Percentiles rank a stretch among this genome's conserved stretches.
These are phyloP conservation scores for Porites lobata DNA, from an alignment of 92 coral and sea anemone species.

Conservation along the genomic window DNA sequence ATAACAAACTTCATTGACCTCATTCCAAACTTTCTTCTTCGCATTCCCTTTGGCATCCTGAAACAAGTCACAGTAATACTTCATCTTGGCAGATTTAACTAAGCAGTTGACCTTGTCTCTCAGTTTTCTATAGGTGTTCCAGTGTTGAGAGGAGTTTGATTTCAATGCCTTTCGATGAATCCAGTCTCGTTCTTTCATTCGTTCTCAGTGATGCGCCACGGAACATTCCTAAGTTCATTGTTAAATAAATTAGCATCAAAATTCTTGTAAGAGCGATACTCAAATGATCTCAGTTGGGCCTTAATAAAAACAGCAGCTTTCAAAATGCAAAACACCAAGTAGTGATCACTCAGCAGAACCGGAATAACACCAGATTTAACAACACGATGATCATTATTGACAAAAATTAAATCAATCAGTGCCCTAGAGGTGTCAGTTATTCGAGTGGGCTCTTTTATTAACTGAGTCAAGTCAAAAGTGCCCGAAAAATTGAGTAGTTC, in stretches of 20 bases:
- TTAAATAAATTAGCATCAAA: slow-evolving; percentile 30
- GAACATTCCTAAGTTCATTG: slow-evolving; percentile 54
- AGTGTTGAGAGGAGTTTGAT: too few relatives aligned
- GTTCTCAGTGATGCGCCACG: slow-evolving; percentile 58
- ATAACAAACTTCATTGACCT: too few relatives aligned
- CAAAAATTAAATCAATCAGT: slow-evolving; percentile 21
- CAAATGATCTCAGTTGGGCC: slow-evolving; percentile 51
- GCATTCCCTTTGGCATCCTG: neutral
- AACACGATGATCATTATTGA: neutral
- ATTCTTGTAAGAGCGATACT: slow-evolving; percentile 18
- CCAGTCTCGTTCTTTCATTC: neutral
- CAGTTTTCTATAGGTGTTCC: too few relatives aligned
- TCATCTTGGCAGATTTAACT: too few relatives aligned
- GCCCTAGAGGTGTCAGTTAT: neutral
- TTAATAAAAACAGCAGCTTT: slow-evolving; percentile 50
- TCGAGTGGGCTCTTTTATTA: slow-evolving; percentile 17
- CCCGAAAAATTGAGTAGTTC: slow-evolving; percentile 41
- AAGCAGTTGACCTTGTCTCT: too few relatives aligned
- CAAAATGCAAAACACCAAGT: slow-evolving; percentile 12
- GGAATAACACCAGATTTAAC: slow-evolving; percentile 42
- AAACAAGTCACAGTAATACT: too few relatives aligned
- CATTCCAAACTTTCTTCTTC: slow-evolving; percentile 13
- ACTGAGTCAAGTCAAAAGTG: slow-evolving; percentile 33
- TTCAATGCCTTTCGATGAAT: neutral
- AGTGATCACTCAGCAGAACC: too few relatives aligned